Base-by-base conservation (phyloP, 2,797 vertebrate genomes). In the Glossophaga mutica region DNA sequence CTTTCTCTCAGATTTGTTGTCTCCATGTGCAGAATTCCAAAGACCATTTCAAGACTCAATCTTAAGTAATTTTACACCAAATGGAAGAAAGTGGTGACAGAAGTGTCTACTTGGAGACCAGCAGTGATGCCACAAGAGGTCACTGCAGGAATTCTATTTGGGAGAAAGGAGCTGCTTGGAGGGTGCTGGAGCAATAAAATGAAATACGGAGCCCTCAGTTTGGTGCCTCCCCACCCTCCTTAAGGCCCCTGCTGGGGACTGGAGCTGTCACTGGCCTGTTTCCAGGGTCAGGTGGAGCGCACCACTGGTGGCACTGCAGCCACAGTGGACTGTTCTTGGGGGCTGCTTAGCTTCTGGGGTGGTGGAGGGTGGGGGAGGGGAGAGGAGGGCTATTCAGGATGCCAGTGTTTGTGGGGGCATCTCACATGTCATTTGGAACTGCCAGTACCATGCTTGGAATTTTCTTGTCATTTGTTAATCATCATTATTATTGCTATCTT, bases 101-200 rank as follows among this genome's bases (percentile, higher is more conserved):
- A 1, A 11, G 68, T 21, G 34, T 62, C 4, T 44, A 6, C 48
- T 32, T 94, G 50, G 85, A 67, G 74, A 87, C 32, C 9, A 10
- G 18, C 39, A 3, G 59, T 55, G 57, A 65, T 4, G 73, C 96
- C 96, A 95, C 91, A 50, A 92, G 96, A 52, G 96, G 94, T 76
- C 96, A 46, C 95, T 94, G 70, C 18, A 57, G 93, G 90, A 50
- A 55, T 44, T 94, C 50, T 21, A 29, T 59, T 55, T 12, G 9
- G 42, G 78, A 55, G 10, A 37, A 57, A 39, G n/a, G 32, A n/a
- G 42, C 37, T 12, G n/a, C 18, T 22, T 1, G 11, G 55, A 68
- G 18, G 32, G 15, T 2, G 3, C 34, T 3, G 29, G 52, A 77
- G 48, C n/a, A 18, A 34, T 0, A 24, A 2, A 6, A n/a, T 18